Conservation (phyloP, 2,113 vertebrate genomes). For the Arenaria interpres region DNA sequence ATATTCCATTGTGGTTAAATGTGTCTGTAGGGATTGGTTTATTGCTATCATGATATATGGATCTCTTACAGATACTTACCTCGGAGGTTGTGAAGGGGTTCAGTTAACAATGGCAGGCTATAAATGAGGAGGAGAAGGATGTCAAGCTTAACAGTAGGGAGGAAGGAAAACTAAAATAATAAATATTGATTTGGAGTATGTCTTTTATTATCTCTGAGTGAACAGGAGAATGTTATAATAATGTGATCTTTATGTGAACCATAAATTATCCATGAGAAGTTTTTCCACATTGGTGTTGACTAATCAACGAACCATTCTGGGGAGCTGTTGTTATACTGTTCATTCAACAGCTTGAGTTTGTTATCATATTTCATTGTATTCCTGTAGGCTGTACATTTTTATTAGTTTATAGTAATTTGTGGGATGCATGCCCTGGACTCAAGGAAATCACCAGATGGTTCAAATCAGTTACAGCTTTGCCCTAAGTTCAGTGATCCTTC, state of each 20-base stretch:
- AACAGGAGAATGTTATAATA: constrained; percentile 47
- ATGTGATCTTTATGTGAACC: constrained; percentile 30
- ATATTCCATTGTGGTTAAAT: constrained; percentile 23
- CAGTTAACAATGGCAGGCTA: constrained; percentile 1
- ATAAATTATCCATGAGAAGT: constrained; percentile 21
- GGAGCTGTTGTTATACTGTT: not conserved
- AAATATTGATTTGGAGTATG: constrained; percentile 61
- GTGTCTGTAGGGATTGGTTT: constrained; percentile 23
- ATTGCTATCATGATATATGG: constrained; percentile 32
- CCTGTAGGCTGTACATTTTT: constrained; percentile 16
- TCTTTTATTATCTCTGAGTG: constrained; percentile 34
- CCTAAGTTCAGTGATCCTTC: not conserved
- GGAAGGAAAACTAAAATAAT: constrained; percentile 59
- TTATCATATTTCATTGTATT: not conserved
- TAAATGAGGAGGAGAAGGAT: constrained; percentile 53
- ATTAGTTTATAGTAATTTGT: not conserved
- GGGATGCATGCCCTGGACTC: not conserved
- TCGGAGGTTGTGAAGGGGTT: not conserved
- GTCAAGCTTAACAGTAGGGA: constrained; percentile 37
- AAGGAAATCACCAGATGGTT: constrained; percentile 13
- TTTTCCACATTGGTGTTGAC: constrained; percentile 20
- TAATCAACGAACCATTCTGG: not conserved
- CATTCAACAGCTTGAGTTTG: constrained; percentile 14
- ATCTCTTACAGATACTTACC: constrained; percentile 25
- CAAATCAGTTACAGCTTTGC: not conserved